These are phyloP conservation scores for Thymelicus sylvestris DNA, from an alignment of 2,888 invertebrate species.

Conservation along the genomic window DNA sequence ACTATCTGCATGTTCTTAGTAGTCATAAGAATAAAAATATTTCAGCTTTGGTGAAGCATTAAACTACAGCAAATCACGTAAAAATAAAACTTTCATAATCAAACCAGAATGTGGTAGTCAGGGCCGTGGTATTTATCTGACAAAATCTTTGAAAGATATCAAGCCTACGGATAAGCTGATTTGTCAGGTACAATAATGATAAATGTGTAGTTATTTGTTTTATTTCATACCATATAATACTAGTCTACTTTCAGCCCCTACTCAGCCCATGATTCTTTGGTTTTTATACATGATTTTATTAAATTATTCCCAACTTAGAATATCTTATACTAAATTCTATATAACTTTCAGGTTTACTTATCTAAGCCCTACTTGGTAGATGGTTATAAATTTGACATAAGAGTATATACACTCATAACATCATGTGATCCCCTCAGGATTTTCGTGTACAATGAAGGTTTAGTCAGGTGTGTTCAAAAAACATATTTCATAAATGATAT, in stretches of 20 bases:
- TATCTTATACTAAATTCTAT: too few relatives aligned
- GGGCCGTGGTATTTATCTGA: constrained; percentile 94
- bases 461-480: constrained; percentile 86
- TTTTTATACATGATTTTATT: neutral
- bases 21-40: constrained; percentile 17
- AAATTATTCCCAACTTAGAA: too few relatives aligned
- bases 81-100: constrained; percentile 92
- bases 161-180: constrained; percentile 93
- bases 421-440: constrained; percentile 95
- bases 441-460: constrained; percentile 96
- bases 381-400: constrained; percentile 96
- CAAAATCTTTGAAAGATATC: constrained; percentile 91
- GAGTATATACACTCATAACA: constrained; percentile 94
- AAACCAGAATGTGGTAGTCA: constrained; percentile 97
- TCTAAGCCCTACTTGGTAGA: constrained; percentile 93
- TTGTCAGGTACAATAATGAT: constrained; percentile 88
- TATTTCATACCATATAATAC: too few relatives aligned
- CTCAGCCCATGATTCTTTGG: too few relatives aligned
- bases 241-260: too few relatives aligned
- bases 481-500: neutral
- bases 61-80: constrained; percentile 88
- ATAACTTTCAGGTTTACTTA: constrained; percentile 70
- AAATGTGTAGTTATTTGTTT: too few relatives aligned
- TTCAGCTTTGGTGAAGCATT: constrained; percentile 89
- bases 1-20: neutral